Base-by-base conservation (phyloP, 1,140 invertebrate species). In the Scaptomyza montana region DNA sequence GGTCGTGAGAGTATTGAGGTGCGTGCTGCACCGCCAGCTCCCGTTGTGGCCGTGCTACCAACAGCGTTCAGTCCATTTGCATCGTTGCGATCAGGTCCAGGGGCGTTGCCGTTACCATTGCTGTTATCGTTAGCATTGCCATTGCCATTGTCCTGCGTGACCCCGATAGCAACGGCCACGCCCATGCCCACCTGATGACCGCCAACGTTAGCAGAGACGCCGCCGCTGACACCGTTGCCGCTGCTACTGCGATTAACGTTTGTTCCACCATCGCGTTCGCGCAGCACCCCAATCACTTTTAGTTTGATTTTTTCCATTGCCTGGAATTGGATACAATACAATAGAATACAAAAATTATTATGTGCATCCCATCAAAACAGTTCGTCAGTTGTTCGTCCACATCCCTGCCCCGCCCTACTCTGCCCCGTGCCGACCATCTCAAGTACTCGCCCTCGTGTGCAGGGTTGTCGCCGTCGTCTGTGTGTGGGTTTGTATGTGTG, bases 261-360 rank as follows among this genome's bases (percentile, higher is more conserved):
- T 46, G 71, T 69, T 70, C 75, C 76, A 59, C 77, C 80, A 64
- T 90, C 90, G 65, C 90, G 90, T 74, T 91, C 89, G 47, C 85
- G 86, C 72, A 91, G 77, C 55, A 91, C 90, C 8, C 90, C 90
- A 74, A 91, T 91, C 47, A 91, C 80, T 74, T 91, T 91, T 47
- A 81, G 63, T 87, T 91, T 91, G 69, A 91, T 77, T 81, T 91
- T 90, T 46, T 91, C 90, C 90, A 91, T 91, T 62, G 50, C 76
- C 81, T 87, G 78, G 46, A 85, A 85, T 63, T 64, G 53, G 51
- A 68, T 28, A 62, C 64, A 53, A 41, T 7, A n/a, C 28, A 16
- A 16, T 16, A 16, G 16, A 33, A 33, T 33, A 33, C 30, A 43
- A 61, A 71, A 60, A 59, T 66, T 63, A 50, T 70, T 33, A 50